Percentiles rank a stretch among this genome's conserved stretches.
These are phyloP conservation scores for Coryphaenoides rupestris DNA, from an alignment of 2,113 vertebrate species.

Conservation along the genomic window DNA sequence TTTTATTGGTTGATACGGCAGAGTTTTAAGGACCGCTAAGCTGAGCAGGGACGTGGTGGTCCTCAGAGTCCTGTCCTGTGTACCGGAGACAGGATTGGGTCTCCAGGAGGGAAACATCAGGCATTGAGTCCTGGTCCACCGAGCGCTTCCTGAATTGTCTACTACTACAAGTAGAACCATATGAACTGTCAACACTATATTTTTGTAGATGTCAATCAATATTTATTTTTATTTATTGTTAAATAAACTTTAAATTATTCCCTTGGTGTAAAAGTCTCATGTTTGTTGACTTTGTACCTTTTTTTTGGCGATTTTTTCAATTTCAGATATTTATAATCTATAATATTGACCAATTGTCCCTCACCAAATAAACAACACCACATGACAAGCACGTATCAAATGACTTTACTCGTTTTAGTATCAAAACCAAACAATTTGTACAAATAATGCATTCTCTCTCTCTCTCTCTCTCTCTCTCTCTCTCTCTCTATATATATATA, in stretches of 20 bases:
- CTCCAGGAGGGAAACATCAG: conserved; percentile 8
- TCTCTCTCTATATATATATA: no score
- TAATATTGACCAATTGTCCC: no score
- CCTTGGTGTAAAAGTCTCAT: conserved; percentile 46
- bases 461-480: no score
- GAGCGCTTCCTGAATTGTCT: conserved; percentile 38
- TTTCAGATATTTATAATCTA: no score
- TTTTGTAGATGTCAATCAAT: conserved; percentile 70
- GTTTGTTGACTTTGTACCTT: no score
- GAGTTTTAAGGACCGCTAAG: no score
- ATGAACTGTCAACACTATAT: conserved; percentile 67
- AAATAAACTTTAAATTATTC: conserved; percentile 69
- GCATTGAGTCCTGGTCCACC: conserved; percentile 36
- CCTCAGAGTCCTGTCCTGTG: no score
- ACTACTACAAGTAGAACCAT: conserved; percentile 21
- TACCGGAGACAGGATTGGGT: no score
- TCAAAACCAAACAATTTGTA: conserved; percentile 49
- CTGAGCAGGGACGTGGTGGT: no score
- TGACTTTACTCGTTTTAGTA: conserved; percentile 54
- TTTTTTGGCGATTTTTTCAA: no score
- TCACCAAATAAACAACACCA: not conserved
- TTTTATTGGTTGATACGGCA: no score
- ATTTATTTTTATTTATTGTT: conserved; percentile 77
- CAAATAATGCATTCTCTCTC: no score
- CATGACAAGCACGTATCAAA: conserved; percentile 12